Conservation (phyloP, 1,140 invertebrate genomes). For the Diabrotica virgifera region DNA sequence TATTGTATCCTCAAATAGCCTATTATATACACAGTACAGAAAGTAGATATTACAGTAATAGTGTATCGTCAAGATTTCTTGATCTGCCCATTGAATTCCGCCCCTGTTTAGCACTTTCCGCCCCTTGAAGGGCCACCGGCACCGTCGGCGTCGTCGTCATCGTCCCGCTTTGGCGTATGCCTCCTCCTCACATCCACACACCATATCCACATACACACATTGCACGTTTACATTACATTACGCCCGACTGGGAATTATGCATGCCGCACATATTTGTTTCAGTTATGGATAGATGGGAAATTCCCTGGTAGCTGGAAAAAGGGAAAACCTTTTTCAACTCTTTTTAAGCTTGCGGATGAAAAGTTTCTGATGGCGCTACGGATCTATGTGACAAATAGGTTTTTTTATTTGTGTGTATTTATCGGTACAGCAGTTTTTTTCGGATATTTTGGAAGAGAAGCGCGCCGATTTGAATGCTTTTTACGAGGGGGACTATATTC, state of each 20-base stretch:
- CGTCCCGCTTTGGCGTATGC: background rate
- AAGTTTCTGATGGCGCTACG: background rate
- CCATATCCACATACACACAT: background rate
- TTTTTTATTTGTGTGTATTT: too few species aligned
- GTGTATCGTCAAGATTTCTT: background rate
- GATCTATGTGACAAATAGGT: too few species aligned
- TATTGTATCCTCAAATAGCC: too few species aligned
- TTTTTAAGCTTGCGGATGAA: slow-evolving; percentile 3
- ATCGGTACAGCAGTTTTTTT: too few species aligned
- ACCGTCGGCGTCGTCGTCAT: background rate
- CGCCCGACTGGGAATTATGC: slow-evolving; percentile 7
- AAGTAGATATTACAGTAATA: too few species aligned
- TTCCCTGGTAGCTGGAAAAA: background rate
- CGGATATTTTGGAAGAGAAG: too few species aligned
- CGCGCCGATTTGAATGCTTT: too few species aligned
- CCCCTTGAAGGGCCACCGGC: background rate
- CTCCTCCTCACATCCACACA: background rate
- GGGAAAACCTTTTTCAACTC: background rate
- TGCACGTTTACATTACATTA: slow-evolving; percentile 8
- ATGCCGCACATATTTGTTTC: slow-evolving; percentile 12
- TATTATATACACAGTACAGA: too few species aligned
- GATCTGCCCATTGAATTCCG: background rate
- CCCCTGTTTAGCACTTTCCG: background rate
- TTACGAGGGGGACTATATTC: too few species aligned
- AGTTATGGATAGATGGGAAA: slow-evolving; percentile 3